These are phyloP conservation scores for Ophion costatus DNA, from an alignment of 2,888 invertebrate genomes.

Conservation along the genomic window DNA sequence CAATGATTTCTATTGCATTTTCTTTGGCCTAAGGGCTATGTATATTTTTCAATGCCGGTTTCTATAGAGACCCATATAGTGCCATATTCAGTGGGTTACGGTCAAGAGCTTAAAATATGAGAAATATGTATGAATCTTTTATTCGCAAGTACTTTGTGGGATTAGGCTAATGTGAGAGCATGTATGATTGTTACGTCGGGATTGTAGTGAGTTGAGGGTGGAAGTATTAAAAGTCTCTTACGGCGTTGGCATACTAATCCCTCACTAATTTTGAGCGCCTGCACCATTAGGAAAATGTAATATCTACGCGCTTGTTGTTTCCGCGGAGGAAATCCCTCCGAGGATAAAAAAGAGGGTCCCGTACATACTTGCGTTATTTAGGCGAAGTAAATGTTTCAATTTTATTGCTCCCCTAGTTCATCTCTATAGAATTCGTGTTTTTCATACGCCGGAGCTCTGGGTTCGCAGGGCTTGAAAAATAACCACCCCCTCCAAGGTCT, in stretches of 20 bases:
- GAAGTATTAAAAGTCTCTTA: background rate
- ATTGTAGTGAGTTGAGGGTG: background rate
- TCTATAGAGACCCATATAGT: no score
- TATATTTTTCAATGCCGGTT: no score
- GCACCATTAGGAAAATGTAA: slow-evolving; percentile 11
- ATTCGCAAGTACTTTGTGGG: no score
- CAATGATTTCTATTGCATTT: no score
- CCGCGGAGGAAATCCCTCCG: background rate
- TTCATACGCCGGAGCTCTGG: background rate
- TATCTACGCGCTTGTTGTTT: background rate
- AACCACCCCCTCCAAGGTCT: background rate
- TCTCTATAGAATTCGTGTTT: background rate
- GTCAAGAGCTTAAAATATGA: no score
- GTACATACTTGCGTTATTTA: background rate
- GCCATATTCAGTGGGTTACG: no score
- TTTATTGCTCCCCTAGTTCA: background rate
- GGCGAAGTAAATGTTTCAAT: background rate
- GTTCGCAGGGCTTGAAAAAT: background rate
- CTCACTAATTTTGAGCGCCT: slow-evolving; percentile 13
- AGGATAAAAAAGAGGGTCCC: background rate
- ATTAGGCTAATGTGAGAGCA: background rate
- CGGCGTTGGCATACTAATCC: background rate
- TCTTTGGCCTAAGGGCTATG: no score
- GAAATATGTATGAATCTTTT: no score
- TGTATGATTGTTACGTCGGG: background rate